phyloP scores from a whole-genome alignment of 2,888 invertebrate genomes.

The Sinodicranocentrus sp. region DNA sequence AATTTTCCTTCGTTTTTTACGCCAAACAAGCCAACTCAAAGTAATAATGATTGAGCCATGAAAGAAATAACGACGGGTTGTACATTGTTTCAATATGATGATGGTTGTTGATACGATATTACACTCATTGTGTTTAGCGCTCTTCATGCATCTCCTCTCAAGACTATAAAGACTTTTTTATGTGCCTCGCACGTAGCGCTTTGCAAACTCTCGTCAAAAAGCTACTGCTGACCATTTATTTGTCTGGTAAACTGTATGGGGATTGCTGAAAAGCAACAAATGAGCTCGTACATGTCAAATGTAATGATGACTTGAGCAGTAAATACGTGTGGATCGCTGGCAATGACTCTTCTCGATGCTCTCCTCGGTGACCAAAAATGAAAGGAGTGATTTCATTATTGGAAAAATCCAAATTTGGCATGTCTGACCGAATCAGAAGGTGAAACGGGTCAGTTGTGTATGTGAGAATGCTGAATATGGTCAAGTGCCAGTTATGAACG shows the following conservation, averaged over 20 bases:
- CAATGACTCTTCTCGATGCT: constrained; percentile 11
- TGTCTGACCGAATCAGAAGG: constrained; percentile 67
- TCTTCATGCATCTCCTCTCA: background rate
- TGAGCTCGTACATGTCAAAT: background rate
- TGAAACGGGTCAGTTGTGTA: constrained; percentile 67
- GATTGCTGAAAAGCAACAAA: constrained; percentile 4
- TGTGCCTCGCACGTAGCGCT: constrained; percentile 4
- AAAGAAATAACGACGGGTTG: constrained; percentile 17
- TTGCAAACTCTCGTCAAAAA: background rate
- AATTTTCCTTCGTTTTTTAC: background rate
- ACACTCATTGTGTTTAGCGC: background rate
- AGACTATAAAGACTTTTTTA: background rate
- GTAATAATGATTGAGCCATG: constrained; percentile 4
- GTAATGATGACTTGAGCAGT: background rate
- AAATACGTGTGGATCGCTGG: background rate
- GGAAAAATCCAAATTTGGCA: constrained; percentile 66
- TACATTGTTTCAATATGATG: constrained; percentile 5
- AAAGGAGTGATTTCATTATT: constrained; percentile 64
- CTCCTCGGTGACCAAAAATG: constrained; percentile 46
- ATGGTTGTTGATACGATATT: background rate
- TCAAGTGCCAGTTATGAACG: constrained; percentile 61
- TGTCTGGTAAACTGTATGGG: constrained; percentile 1
- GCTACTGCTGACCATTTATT: background rate
- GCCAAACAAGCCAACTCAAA: background rate
- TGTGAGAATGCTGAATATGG: constrained; percentile 60